Base-by-base conservation (phyloP, 1,140 invertebrate species). In the Neoseiulus cucumeris region DNA sequence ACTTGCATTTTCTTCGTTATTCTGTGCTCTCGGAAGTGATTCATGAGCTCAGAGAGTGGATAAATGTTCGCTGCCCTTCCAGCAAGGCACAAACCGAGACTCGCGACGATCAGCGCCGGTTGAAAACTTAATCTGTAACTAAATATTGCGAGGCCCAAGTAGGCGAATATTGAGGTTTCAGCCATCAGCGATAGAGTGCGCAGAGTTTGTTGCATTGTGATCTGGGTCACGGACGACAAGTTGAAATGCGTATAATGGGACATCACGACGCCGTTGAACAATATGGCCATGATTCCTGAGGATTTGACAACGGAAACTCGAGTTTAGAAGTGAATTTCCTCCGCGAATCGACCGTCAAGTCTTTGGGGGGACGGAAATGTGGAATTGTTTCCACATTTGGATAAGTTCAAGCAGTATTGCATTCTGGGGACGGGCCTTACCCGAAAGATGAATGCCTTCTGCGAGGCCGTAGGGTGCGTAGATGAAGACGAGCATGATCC, bases 191-290 rank as follows among this genome's bases (percentile, higher is more conserved):
- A 87, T 28, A 98, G 78, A 0, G 94, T 98, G 74, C 95, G 82
- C 82, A 98, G 93, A 1, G 93, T 97, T 76, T 98, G 93, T 75
- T 98, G 93, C 85, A 98, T 95, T 1, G 94, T 98, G 7, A 98
- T 95, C 79, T 98, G 94, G 14, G 94, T 95, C 4, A 98, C 87
- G 20, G 94, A 95, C 1, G 94, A 98, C 17, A 98, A 77, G 77
- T 98, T 98, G 71, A 91, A 93, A 80, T 98, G 95, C 18, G 94
- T 98, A 72, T 98, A 99, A 75, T 99, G 95, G 0, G 93, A 97
- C 95, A 98, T 99, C 0, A 96, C 92, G 73, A 99, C 92, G 1
- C 94, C 95, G 79, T 92, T 95, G 74, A 98, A 97, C 67, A 98
- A 78, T 72, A 99, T 98, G 17, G 95, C 93, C 95, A 98, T 98